These are phyloP conservation scores for Tympanoctomys barrerae DNA, from an alignment of 2,797 vertebrate species.

Conservation along the genomic window DNA sequence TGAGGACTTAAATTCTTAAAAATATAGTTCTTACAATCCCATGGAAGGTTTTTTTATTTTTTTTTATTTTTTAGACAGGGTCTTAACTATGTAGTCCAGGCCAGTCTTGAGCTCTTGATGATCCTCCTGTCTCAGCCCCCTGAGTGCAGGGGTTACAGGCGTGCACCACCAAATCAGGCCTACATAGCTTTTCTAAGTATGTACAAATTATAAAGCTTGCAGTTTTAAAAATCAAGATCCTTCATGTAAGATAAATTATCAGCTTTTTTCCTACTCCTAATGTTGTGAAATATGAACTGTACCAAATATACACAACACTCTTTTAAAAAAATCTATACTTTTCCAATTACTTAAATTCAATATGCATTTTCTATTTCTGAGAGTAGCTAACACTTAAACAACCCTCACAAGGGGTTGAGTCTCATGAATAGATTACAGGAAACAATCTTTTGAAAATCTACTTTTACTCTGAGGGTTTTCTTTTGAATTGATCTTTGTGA, in stretches of 20 bases:
- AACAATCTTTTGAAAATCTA: background rate
- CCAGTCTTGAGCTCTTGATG: background rate
- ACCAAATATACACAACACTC: background rate
- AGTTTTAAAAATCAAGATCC: background rate
- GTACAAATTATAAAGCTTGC: slow-evolving; percentile 5
- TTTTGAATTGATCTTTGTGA: slow-evolving; percentile 48
- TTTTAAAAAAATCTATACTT: background rate
- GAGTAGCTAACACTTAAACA: background rate
- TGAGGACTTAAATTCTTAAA: slow-evolving; percentile 22
- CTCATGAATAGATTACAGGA: background rate
- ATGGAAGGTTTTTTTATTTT: background rate
- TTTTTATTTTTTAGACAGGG: background rate
- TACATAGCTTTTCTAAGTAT: slow-evolving; percentile 15
- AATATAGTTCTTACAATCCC: background rate
- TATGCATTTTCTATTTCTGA: background rate
- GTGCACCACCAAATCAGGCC: background rate
- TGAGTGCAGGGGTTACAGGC: background rate
- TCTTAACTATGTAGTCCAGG: background rate
- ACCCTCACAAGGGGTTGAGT: background rate
- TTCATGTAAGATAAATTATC: background rate
- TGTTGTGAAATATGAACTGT: background rate
- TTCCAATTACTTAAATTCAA: slow-evolving; percentile 32
- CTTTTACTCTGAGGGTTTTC: slow-evolving; percentile 49
- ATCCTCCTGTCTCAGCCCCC: background rate
- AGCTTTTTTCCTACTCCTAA: background rate